Conservation (phyloP, 2,888 invertebrate genomes). For the Callosobruchus maculatus region DNA sequence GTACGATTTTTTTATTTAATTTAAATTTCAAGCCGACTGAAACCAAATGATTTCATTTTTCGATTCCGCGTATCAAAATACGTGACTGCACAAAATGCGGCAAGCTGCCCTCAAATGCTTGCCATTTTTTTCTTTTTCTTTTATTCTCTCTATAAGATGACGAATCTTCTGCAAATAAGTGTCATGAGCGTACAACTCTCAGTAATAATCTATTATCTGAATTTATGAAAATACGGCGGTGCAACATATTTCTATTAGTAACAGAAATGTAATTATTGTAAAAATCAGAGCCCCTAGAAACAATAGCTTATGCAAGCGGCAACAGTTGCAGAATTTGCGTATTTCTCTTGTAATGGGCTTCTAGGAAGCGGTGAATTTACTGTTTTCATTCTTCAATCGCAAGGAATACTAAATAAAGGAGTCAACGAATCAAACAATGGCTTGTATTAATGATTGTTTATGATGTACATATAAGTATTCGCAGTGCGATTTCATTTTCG, state of each 20-base stretch:
- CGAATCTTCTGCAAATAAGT: no score
- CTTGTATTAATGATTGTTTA: not conserved
- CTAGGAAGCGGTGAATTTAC: not conserved
- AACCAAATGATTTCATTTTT: no score
- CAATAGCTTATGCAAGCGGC: not conserved
- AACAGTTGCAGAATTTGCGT: not conserved
- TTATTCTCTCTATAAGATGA: no score
- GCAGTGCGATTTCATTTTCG: not conserved
- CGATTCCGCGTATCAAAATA: no score
- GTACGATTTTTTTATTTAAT: no score
- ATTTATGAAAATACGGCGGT: not conserved
- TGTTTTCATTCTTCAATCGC: not conserved
- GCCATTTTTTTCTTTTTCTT: no score
- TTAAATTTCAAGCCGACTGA: no score
- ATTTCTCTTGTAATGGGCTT: not conserved
- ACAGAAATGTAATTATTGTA: not conserved
- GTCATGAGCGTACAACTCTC: no score
- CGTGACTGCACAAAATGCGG: no score
- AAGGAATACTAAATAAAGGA: not conserved
- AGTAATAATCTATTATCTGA: no score
- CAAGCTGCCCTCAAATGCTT: no score
- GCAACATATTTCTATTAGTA: not conserved
- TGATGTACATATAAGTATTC: not conserved
- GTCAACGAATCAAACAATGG: not conserved
- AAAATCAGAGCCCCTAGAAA: not conserved